phyloP scores from a whole-genome alignment of 2,888 invertebrate genomes.

The Nudaria mundana region DNA sequence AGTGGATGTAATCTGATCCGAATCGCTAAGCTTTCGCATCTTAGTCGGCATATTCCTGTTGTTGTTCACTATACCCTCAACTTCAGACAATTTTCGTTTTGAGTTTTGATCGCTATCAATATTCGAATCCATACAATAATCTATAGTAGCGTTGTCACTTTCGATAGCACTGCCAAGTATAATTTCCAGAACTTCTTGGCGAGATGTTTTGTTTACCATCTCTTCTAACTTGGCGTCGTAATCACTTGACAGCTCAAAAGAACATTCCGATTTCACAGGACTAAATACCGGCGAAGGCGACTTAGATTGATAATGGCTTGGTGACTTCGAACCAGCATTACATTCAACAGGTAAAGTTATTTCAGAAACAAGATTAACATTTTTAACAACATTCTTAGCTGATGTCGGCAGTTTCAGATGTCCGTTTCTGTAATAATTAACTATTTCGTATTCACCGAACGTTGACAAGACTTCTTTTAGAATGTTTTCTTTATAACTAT shows the following conservation, averaged over 20 bases:
- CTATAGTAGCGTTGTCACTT: conserved; percentile 61
- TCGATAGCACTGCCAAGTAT: conserved; percentile 66
- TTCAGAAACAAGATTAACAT: conserved; percentile 55
- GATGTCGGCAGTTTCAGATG: conserved; percentile 50
- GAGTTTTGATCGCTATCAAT: conserved; percentile 46
- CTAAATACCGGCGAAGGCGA: conserved; percentile 47
- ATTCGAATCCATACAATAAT: conserved; percentile 58
- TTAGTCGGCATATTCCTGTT: conserved; percentile 62
- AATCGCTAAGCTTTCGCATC: conserved; percentile 62
- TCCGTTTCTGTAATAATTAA: conserved; percentile 66
- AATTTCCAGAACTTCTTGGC: conserved; percentile 75
- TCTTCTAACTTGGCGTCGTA: conserved; percentile 71
- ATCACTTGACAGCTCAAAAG: conserved; percentile 67
- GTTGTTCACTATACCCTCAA: conserved; percentile 57
- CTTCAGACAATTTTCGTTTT: conserved; percentile 56
- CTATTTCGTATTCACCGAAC: conserved; percentile 56
- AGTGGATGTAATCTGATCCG: conserved; percentile 70
- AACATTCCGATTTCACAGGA: conserved; percentile 71
- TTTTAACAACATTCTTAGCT: conserved; percentile 52
- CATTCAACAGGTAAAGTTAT: conserved; percentile 54
- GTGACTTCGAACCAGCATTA: conserved; percentile 10
- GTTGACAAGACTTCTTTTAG: conserved; percentile 52
- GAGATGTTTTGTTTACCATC: conserved; percentile 68
- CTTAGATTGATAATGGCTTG: conserved; percentile 14
- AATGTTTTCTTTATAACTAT: conserved; percentile 61